Conservation (phyloP, 1,140 invertebrate genomes). For the Zaprionus vittiger region DNA sequence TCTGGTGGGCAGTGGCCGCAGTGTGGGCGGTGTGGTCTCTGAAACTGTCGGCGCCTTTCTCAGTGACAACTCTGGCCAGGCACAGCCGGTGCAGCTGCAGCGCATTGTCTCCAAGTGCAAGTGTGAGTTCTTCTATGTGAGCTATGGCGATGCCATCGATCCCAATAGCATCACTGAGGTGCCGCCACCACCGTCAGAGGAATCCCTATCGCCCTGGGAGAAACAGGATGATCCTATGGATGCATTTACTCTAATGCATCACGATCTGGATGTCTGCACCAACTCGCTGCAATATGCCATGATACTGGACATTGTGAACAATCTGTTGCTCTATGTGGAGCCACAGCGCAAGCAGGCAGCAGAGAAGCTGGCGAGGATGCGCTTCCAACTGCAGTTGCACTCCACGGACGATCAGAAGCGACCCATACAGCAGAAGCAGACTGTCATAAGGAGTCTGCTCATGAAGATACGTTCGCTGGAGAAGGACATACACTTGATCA, state of each 20-base stretch:
- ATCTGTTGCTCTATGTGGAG: conserved; percentile 97
- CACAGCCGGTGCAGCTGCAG: conserved; percentile 90
- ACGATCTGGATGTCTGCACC: conserved; percentile 98
- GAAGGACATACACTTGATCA: conserved; percentile 95
- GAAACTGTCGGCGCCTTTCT: conserved; percentile 95
- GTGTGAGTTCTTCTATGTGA: conserved; percentile 99
- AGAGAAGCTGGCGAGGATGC: conserved; percentile 95
- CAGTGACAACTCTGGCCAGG: conserved; percentile 84
- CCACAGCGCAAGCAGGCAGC: conserved; percentile 96
- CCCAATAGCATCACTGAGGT: conserved; percentile 88
- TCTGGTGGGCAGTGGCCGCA: conserved; percentile 96
- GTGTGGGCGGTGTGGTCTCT: conserved; percentile 97
- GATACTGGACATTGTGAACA: conserved; percentile 98
- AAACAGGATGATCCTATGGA: conserved; percentile 95
- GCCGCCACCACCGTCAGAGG: conserved; percentile 88
- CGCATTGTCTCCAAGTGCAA: conserved; percentile 98
- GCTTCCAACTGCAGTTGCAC: conserved; percentile 96
- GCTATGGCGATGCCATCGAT: conserved; percentile 94
- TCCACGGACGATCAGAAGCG: conserved; percentile 95
- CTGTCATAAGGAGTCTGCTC: conserved; percentile 91
- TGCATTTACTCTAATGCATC: conserved; percentile 98
- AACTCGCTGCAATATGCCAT: conserved; percentile 98
- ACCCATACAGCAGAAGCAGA: conserved; percentile 96
- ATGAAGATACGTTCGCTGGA: conserved; percentile 93
- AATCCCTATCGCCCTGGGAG: conserved; percentile 89